A percentile compares a stretch with the other conserved stretches of the same genome.
Conservation (phyloP, 1,140 invertebrate genomes). For the Hypsibius dujardini region DNA sequence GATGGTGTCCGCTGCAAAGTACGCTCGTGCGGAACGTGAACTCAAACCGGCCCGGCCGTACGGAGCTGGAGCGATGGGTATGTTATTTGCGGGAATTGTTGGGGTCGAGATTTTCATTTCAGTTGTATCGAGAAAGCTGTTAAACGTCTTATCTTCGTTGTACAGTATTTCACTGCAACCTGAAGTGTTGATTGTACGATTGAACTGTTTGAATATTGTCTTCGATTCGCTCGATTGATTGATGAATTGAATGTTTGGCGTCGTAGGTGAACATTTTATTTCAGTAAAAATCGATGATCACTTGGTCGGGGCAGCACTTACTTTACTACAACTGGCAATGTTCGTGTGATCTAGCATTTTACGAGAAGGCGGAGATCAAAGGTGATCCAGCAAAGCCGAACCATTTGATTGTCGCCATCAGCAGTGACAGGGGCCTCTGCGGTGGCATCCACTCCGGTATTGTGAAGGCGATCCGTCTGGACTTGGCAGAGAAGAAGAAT, state of each 20-base stretch:
- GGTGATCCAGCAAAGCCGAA: slow-evolving; percentile 45
- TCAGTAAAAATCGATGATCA: too few species aligned
- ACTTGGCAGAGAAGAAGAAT: slow-evolving; percentile 42
- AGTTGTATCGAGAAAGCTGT: background rate
- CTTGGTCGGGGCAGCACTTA: too few species aligned
- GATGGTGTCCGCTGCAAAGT: slow-evolving; percentile 91
- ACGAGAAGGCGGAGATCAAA: slow-evolving; percentile 61
- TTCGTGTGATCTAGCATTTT: slow-evolving; percentile 44
- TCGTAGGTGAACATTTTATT: too few species aligned
- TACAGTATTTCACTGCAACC: too few species aligned
- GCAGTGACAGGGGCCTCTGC: slow-evolving; percentile 88
- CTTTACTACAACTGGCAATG: background rate
- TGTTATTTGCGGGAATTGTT: background rate
- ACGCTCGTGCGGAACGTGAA: slow-evolving; percentile 80
- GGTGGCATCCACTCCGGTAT: slow-evolving; percentile 85
- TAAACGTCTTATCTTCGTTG: too few species aligned
- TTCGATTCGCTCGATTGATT: too few species aligned
- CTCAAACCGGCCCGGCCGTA: slow-evolving; percentile 70
- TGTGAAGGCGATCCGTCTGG: slow-evolving; percentile 56
- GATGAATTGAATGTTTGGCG: too few species aligned
- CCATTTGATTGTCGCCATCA: slow-evolving; percentile 73
- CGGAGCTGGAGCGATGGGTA: slow-evolving; percentile 59
- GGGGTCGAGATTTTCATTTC: background rate
- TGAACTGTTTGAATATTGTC: too few species aligned
- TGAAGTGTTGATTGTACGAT: too few species aligned